A percentile compares a stretch with the other conserved stretches of the same genome.
phyloP scores from a whole-genome alignment of 1,140 invertebrate genomes.

The Drosophila melanogaster region DNA sequence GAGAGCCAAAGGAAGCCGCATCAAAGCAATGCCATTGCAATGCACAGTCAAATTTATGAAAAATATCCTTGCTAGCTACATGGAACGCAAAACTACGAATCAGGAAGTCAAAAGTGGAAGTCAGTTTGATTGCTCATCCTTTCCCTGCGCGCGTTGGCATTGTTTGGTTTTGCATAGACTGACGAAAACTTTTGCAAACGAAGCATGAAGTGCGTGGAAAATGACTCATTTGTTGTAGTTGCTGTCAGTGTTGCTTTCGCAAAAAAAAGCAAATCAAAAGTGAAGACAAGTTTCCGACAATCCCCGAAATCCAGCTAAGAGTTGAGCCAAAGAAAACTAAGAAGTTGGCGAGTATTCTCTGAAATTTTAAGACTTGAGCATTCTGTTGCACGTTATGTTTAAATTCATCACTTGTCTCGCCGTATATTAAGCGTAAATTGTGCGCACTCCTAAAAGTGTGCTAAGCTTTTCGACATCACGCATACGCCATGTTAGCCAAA shows the following conservation, averaged over 20 bases:
- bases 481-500: conserved; percentile 32
- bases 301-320: conserved; percentile 38
- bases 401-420: conserved; percentile 18
- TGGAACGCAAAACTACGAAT: conserved; percentile 13
- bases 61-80: conserved; percentile 22
- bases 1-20: conserved; percentile 13
- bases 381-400: conserved; percentile 29
- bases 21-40: conserved; percentile 27
- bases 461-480: conserved; percentile 23
- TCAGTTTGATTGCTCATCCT: conserved; percentile 23
- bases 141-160: neutral
- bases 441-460: conserved; percentile 38
- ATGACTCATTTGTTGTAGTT: conserved; percentile 60
- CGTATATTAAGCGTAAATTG: conserved; percentile 1
- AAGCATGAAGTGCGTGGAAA: conserved; percentile 65
- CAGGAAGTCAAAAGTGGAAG: conserved; percentile 32
- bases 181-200: conserved; percentile 35
- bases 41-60: conserved; percentile 45
- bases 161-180: conserved; percentile 26
- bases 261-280: conserved; percentile 33
- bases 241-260: conserved; percentile 11
- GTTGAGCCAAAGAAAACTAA: conserved; percentile 26
- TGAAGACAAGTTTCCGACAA: conserved; percentile 69
- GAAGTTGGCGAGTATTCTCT: conserved; percentile 18
- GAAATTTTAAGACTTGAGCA: conserved; percentile 19